A percentile compares a stretch with the other conserved stretches of the same genome.
phyloP scores from a whole-genome alignment of 2,888 invertebrate genomes.

The Xestoiulus laeticollis region DNA sequence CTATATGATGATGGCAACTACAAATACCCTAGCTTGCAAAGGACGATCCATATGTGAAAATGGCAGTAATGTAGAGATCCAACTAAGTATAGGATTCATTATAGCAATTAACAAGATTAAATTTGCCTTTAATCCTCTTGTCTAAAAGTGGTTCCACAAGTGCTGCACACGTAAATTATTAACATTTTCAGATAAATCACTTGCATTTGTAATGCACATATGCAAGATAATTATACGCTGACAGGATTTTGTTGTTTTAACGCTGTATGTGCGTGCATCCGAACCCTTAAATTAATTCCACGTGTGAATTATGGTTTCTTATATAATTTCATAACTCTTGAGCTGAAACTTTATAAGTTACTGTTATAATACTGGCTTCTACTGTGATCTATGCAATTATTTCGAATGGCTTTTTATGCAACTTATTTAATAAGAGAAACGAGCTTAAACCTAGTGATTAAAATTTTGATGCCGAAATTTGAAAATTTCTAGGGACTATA shows the following conservation, averaged over 20 bases:
- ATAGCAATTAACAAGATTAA: constrained; percentile 24
- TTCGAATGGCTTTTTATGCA: neutral
- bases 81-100: constrained; percentile 7
- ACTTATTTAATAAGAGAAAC: neutral
- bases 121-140: constrained; percentile 35
- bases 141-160: constrained; percentile 35
- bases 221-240: neutral
- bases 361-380: neutral
- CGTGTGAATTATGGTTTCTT: constrained; percentile 28
- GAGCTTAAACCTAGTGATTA: neutral
- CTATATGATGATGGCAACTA: too few relatives aligned
- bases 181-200: constrained; percentile 35
- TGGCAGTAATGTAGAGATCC: neutral
- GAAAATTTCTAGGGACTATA: constrained; percentile 3
- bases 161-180: constrained; percentile 5
- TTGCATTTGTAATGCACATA: neutral
- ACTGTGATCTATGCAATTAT: neutral
- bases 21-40: too few relatives aligned
- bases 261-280: neutral
- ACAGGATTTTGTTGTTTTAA: constrained; percentile 35
- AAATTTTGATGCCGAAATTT: neutral
- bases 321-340: constrained; percentile 3
- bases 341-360: neutral
- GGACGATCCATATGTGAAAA: neutral
- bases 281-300: neutral